Evolutionary conservation across 2,797 vertebrate genomes (phyloP), one percentile per base, ranked within the genome.

Genomic region (Graptemys geographica): DNA sequence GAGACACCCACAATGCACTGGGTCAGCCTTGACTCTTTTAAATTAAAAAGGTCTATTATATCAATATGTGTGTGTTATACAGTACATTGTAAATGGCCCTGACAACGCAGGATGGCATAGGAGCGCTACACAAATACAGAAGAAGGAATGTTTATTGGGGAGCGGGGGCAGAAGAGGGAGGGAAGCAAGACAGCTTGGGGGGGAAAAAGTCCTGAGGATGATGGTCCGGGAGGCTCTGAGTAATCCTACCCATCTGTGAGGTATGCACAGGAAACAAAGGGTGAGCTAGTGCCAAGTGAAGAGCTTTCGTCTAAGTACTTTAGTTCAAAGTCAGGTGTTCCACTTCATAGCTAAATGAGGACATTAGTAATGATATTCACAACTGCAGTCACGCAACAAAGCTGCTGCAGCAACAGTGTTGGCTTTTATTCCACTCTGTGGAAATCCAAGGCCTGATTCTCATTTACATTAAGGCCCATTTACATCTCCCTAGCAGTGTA

Each of bases 101-200:
- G 76, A 90, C 92, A 91, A 90, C 84, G 80, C 7, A 3, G 79
- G 25, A 85, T 69, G 62, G 18, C 33, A 69, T 10, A 37, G 83
- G 72, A 27, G 41, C 7, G 88, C 86, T 2, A 44, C 88, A n/a
- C 21, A 21, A 89, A 83, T 13, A 95, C 87, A 27, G 25, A 37
- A 96, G 85, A 95, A 90, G 93, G 80, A 97, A 92, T 57, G 86
- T 57, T 95, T 96, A 88, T 84, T 81, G 56, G 92, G 95, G 95
- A 95, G 90, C 49, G 21, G 10, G 33, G 13, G 31, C 88, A 88
- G 37, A 94, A 94, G 72, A 62, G 83, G 88, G 96, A 95, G 93
- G n/a, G 97, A 97, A 93, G 89, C 80, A 69, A 69, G 33, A n/a
- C 18, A n/a, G 88, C 87, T 95, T 94, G 23, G 47, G 27, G 47